Evolutionary conservation across 2,113 vertebrate genomes (phyloP).

Genomic region (Rynchops niger): DNA sequence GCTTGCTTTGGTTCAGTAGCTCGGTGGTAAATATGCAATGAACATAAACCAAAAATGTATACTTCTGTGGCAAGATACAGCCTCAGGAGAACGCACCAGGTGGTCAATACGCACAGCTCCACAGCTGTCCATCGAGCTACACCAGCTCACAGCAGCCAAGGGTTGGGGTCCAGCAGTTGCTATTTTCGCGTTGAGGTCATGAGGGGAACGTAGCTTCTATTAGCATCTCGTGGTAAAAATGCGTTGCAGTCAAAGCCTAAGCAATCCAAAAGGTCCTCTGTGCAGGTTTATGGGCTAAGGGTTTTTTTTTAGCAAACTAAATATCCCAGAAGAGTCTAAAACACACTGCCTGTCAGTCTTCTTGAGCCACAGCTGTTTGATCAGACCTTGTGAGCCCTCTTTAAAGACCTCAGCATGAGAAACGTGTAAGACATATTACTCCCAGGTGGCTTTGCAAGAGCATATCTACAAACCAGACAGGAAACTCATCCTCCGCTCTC

Average conservation of each 20-base stretch:
- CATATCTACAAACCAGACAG: not conserved
- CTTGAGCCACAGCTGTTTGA: not conserved
- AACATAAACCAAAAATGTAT: not conserved
- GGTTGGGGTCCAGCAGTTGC: not conserved
- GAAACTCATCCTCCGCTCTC: not conserved
- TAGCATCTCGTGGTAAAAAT: not conserved
- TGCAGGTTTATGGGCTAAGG: not conserved
- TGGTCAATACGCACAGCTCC: not conserved
- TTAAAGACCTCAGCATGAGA: not conserved
- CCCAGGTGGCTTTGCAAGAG: not conserved
- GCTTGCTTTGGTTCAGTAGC: not conserved
- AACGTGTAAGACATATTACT: not conserved
- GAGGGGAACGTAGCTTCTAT: not conserved
- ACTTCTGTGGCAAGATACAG: not conserved
- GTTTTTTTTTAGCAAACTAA: not conserved
- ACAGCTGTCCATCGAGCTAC: fast-evolving
- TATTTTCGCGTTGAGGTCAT: not conserved
- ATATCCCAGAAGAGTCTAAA: not conserved
- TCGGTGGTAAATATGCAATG: not conserved
- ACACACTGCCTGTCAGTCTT: not conserved
- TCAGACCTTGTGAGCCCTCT: not conserved
- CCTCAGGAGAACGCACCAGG: not conserved
- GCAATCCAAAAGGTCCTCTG: not conserved
- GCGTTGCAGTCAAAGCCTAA: not conserved
- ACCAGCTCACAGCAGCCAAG: not conserved